A percentile compares a stretch with the other conserved stretches of the same genome.
Evolutionary conservation across 2,888 invertebrate genomes (phyloP).

Genomic region (Selenia dentaria): DNA sequence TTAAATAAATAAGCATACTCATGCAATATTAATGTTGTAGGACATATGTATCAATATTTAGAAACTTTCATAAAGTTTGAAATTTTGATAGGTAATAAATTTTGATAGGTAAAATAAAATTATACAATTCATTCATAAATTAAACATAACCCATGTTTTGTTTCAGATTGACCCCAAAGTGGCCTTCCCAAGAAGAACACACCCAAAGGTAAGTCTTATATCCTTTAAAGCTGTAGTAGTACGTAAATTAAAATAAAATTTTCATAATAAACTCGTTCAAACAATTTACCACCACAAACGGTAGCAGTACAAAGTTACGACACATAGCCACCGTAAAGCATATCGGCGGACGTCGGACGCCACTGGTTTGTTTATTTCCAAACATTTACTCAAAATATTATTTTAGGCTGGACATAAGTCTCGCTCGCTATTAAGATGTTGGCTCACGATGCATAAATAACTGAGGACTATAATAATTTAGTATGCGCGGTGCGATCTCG

Average conservation of each 20-base stretch:
- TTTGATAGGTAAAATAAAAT: too few species aligned
- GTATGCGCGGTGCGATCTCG: constrained; percentile 76
- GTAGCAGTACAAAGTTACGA: constrained; percentile 59
- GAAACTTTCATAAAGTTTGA: too few species aligned
- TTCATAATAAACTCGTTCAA: constrained; percentile 65
- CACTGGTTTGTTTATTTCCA: constrained; percentile 72
- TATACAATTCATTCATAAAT: too few species aligned
- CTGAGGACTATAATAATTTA: constrained; percentile 76
- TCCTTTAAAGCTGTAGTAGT: constrained; percentile 34
- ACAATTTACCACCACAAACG: constrained; percentile 63
- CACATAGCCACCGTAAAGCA: constrained; percentile 64
- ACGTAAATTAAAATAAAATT: constrained; percentile 65
- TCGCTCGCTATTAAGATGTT: constrained; percentile 78
- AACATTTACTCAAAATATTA: constrained; percentile 82
- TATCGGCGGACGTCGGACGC: constrained; percentile 49
- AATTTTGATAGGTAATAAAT: too few species aligned
- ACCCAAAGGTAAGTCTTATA: constrained; percentile 95
- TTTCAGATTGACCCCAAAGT: constrained; percentile 99
- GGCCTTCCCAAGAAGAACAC: constrained; percentile 99
- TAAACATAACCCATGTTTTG: too few species aligned
- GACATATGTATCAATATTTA: too few species aligned
- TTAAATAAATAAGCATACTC: too few species aligned
- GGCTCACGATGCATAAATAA: constrained; percentile 81
- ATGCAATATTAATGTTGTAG: too few species aligned
- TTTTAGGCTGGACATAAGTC: constrained; percentile 82